These are phyloP conservation scores for Ptychobarbus kaznakovi DNA, from an alignment of 2,797 vertebrate species.

Conservation along the genomic window DNA sequence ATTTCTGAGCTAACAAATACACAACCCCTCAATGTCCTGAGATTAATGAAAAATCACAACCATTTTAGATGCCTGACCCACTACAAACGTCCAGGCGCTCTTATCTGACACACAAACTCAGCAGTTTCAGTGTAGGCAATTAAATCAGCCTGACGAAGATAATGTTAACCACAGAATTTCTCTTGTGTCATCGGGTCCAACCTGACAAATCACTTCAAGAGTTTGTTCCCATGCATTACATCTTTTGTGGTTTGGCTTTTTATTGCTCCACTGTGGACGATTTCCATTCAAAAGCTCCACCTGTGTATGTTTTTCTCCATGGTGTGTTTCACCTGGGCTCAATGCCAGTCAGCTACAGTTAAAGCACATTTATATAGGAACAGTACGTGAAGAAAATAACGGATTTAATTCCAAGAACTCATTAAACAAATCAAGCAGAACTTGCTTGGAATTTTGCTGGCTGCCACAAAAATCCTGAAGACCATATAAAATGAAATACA, in stretches of 20 bases:
- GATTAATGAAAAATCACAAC: not conserved
- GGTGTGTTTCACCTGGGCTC: not conserved
- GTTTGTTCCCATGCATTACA: slow-evolving; percentile 11
- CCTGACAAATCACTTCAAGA: slow-evolving; percentile 28
- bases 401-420: slow-evolving; percentile 13
- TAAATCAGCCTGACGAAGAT: slow-evolving; percentile 23
- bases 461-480: not conserved
- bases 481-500: not conserved
- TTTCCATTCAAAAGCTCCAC: slow-evolving; percentile 29
- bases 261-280: slow-evolving; percentile 20
- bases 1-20: not conserved
- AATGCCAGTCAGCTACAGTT: slow-evolving; percentile 24
- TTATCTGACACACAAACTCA: slow-evolving; percentile 41
- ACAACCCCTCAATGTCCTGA: not conserved
- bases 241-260: slow-evolving; percentile 25
- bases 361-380: slow-evolving; percentile 28
- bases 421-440: slow-evolving; percentile 17
- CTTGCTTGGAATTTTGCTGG: not conserved
- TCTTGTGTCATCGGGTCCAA: slow-evolving; percentile 14
- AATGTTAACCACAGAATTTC: slow-evolving; percentile 26
- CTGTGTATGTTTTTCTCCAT: slow-evolving; percentile 18
- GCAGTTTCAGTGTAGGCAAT: not conserved
- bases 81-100: not conserved
- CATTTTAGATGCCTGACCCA: not conserved
- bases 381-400: slow-evolving; percentile 3